Evolutionary conservation across 2,113 vertebrate species (phyloP).

Genomic region (Protomyctophum bolini): DNA sequence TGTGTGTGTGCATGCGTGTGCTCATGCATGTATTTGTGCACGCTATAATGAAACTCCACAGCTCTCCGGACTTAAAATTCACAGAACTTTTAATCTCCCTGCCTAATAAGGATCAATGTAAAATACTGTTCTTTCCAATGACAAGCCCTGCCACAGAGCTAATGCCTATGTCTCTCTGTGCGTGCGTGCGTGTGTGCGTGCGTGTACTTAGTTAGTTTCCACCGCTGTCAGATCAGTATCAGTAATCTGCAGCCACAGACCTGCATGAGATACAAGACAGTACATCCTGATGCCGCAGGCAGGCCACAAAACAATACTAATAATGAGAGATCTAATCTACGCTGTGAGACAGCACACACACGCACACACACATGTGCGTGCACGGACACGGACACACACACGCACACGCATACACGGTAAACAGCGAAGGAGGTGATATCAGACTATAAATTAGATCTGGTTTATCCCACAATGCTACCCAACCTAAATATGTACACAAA

Average conservation of each 20-base stretch:
- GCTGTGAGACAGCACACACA: conserved; percentile 17
- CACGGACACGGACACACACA: not conserved
- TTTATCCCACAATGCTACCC: not conserved
- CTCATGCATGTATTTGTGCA: not conserved
- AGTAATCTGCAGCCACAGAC: conserved; percentile 51
- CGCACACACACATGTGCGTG: not conserved
- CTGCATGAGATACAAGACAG: conserved; percentile 22
- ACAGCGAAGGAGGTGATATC: conserved; percentile 36
- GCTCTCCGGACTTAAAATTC: conserved; percentile 42
- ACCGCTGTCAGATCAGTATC: conserved; percentile 51
- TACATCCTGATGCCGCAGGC: conserved; percentile 44
- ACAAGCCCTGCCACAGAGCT: conserved; percentile 58
- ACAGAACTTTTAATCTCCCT: conserved; percentile 64
- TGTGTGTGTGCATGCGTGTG: conserved; percentile 10
- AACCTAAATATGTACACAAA: conserved; percentile 14
- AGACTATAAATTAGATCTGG: conserved; percentile 34
- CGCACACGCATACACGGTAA: not conserved
- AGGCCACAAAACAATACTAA: conserved; percentile 57
- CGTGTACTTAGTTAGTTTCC: not conserved
- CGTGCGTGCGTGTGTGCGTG: not conserved
- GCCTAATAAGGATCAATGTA: conserved; percentile 78
- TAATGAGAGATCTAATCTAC: conserved; percentile 59
- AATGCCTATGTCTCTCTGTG: conserved; percentile 19
- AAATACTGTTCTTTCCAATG: conserved; percentile 72
- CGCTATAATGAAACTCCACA: conserved; percentile 31